phyloP scores from a whole-genome alignment of 1,140 invertebrate genomes.

The Phthorimaea operculella region DNA sequence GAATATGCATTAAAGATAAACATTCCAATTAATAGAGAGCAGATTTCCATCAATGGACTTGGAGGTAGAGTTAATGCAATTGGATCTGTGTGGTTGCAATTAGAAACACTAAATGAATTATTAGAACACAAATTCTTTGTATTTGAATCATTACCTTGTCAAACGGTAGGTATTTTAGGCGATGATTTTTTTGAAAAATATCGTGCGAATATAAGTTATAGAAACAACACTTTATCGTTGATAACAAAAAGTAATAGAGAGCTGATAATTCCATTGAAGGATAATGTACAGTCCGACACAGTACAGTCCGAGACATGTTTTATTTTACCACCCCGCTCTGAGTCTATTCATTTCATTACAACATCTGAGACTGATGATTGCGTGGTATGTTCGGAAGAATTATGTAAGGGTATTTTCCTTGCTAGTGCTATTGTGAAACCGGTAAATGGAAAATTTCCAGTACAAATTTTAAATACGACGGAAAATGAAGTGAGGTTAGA shows the following conservation, averaged over 20 bases:
- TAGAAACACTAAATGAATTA: slow-evolving; percentile 7
- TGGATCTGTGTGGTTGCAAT: slow-evolving; percentile 18
- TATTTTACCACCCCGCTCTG: slow-evolving; percentile 15
- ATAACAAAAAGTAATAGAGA: slow-evolving; percentile 9
- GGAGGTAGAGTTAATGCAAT: slow-evolving; percentile 18
- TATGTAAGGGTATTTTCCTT: slow-evolving; percentile 14
- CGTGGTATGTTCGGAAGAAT: slow-evolving; percentile 14
- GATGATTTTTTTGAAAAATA: slow-evolving; percentile 21
- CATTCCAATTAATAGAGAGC: slow-evolving; percentile 16
- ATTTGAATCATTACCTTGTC: slow-evolving; percentile 19
- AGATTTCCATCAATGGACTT: slow-evolving; percentile 18
- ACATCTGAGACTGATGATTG: slow-evolving; percentile 13
- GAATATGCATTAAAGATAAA: slow-evolving; percentile 12
- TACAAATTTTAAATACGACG: slow-evolving; percentile 19
- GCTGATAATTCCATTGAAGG: slow-evolving; percentile 9
- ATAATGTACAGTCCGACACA: background rate
- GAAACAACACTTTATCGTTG: slow-evolving; percentile 11
- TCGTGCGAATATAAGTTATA: slow-evolving; percentile 12
- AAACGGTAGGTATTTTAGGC: slow-evolving; percentile 20
- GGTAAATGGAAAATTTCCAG: slow-evolving; percentile 12
- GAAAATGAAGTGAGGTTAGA: slow-evolving; percentile 11
- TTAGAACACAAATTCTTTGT: slow-evolving; percentile 21
- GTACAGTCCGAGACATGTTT: background rate
- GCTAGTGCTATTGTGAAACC: slow-evolving; percentile 18
- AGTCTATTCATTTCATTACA: slow-evolving; percentile 18